These are phyloP conservation scores for Neosalanx taihuensis DNA, from an alignment of 2,797 vertebrate genomes.

Conservation along the genomic window DNA sequence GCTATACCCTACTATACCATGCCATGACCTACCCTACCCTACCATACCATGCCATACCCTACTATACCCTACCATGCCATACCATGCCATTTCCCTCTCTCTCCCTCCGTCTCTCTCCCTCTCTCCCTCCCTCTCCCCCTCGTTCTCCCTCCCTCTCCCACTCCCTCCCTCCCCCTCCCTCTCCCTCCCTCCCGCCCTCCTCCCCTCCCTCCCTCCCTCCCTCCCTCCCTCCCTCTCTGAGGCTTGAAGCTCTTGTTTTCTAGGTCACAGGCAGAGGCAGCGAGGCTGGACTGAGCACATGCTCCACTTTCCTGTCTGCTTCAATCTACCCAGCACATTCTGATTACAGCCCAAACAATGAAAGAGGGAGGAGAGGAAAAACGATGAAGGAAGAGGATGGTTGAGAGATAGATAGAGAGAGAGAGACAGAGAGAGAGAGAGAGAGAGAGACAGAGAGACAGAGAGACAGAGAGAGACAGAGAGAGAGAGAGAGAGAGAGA, in stretches of 20 bases:
- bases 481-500: neutral
- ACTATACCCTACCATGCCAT: too few relatives aligned
- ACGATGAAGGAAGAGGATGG: constrained; percentile 7
- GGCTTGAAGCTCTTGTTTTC: constrained; percentile 32
- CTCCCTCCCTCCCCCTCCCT: constrained; percentile 4
- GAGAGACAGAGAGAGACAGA: neutral
- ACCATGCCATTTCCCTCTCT: constrained; percentile 3
- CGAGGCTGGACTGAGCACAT: constrained; percentile 19
- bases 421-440: neutral
- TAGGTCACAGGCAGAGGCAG: constrained; percentile 26
- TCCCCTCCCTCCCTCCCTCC: neutral
- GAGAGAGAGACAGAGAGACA: neutral
- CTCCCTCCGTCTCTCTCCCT: constrained; percentile 5
- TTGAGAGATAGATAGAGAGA: too few relatives aligned
- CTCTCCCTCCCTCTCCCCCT: constrained; percentile 3
- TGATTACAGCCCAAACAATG: constrained; percentile 24
- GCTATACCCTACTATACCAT: too few relatives aligned
- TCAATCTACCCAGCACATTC: constrained; percentile 41
- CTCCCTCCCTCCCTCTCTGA: neutral
- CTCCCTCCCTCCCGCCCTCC: neutral
- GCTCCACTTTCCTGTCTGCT: constrained; percentile 45
- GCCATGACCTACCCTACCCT: too few relatives aligned
- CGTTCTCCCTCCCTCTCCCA: neutral
- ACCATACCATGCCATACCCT: too few relatives aligned
- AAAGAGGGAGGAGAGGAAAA: constrained; percentile 21